Percentiles rank a stretch among this genome's conserved stretches.
Conservation (phyloP, 2,888 invertebrate species). For the Ennomos fuscantarius region DNA sequence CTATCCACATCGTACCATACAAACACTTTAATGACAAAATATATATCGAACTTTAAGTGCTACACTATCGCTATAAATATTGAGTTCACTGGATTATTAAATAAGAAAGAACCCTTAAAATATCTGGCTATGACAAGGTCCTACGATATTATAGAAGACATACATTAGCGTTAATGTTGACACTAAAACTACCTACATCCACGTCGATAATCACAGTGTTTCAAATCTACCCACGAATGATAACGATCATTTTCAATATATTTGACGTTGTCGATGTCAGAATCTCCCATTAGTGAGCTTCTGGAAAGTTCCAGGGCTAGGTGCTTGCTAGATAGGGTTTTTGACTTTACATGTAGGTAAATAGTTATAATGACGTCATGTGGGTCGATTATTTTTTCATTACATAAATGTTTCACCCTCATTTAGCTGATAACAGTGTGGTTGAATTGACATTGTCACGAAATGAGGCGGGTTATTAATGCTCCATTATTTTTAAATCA, state of each 20-base stretch:
- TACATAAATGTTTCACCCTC: conserved; percentile 14
- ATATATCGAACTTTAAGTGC: too few relatives aligned
- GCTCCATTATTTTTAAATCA: too few relatives aligned
- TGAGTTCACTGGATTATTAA: too few relatives aligned
- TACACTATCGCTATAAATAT: too few relatives aligned
- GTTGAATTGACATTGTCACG: conserved; percentile 16
- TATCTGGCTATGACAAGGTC: conserved; percentile 26
- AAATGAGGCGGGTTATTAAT: conserved; percentile 5
- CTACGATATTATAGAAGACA: too few relatives aligned
- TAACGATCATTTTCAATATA: conserved; percentile 46
- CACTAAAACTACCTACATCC: conserved; percentile 23
- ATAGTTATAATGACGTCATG: conserved; percentile 22
- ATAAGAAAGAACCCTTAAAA: too few relatives aligned
- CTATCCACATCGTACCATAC: too few relatives aligned
- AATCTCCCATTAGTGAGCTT: conserved; percentile 45
- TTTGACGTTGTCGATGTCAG: conserved; percentile 37
- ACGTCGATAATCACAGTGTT: conserved; percentile 55
- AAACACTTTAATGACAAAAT: too few relatives aligned
- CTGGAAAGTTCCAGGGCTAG: conserved; percentile 21
- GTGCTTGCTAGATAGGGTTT: neutral
- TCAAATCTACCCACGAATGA: conserved; percentile 38
- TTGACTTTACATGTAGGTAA: neutral
- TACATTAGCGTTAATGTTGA: too few relatives aligned
- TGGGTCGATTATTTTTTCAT: conserved; percentile 16
- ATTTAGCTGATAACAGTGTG: conserved; percentile 12